A percentile compares a stretch with the other conserved stretches of the same genome.
These are phyloP conservation scores for Sarcophaga rosellei DNA, from an alignment of 2,888 invertebrate genomes.

Conservation along the genomic window DNA sequence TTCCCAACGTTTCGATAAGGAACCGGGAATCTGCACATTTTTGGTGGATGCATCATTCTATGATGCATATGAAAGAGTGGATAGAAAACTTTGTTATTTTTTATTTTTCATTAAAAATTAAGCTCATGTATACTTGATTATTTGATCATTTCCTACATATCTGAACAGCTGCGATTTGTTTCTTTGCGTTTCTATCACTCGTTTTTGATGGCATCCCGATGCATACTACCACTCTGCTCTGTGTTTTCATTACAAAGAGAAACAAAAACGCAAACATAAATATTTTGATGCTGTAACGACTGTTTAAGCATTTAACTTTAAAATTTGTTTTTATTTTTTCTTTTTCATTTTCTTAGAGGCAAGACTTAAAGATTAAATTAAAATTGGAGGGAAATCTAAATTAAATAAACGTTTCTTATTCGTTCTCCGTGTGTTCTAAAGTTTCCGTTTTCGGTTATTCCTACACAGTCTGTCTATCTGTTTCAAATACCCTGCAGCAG, in stretches of 20 bases:
- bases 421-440: constrained; percentile 12
- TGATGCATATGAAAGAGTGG: no score
- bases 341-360: background rate
- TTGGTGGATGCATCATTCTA: no score
- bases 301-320: constrained; percentile 47
- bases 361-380: constrained; percentile 56
- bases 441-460: constrained; percentile 17
- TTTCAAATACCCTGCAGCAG: constrained; percentile 41
- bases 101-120: no score
- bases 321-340: constrained; percentile 30
- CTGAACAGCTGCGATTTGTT: no score
- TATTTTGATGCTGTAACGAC: constrained; percentile 46
- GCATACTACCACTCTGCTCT: background rate
- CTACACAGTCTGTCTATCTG: constrained; percentile 31
- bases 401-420: constrained; percentile 42
- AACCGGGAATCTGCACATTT: no score
- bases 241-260: background rate
- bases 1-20: no score
- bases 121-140: no score
- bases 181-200: no score
- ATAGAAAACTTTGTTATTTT: no score
- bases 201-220: no score
- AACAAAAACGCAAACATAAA: background rate
- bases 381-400: constrained; percentile 52
- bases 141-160: no score